Evolutionary conservation across 2,797 vertebrate species (phyloP), one percentile per base, ranked within the genome.

Genomic region (Crocodylus rhombifer): DNA sequence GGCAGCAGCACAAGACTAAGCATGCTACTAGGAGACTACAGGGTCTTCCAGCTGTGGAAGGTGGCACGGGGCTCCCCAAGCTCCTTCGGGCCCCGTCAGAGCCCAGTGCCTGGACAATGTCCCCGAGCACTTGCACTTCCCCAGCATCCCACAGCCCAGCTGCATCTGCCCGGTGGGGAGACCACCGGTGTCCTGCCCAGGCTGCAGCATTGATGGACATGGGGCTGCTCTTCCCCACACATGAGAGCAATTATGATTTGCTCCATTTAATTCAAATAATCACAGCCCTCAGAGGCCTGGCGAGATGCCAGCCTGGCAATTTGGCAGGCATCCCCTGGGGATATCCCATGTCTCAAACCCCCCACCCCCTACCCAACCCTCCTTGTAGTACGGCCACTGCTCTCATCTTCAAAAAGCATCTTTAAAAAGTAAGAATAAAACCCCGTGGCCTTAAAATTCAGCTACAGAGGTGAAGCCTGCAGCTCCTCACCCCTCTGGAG

Each of bases 211-310:
- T 11, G 42, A 11, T 51, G 42, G 42, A 51, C 42, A 51, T 9
- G 42, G 42, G 42, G 42, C 42, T 51, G 42, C 42, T 51, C 42
- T 51, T 51, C 10, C 42, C 42, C 42, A 11, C 30, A 61, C 16
- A 74, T 71, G 23, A 89, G 71, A 88, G 92, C 92, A 80, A 80
- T 36, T 84, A 78, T 0, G 28, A 7, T 58, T 90, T 85, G 79
- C 87, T 95, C 86, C 92, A 71, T 94, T 93, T 95, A 91, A 93
- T 93, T 71, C 91, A 89, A 91, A 88, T 91, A 92, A 83, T 21
- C 30, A 74, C 90, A 82, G 86, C 85, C 91, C 91, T 36, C 2
- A 1, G 90, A 74, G 88, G 92, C 81, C 12, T 0, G 87, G 77
- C 73, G 33, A n/a, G 88, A 7, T 30, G 78, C 88, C 93, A 84